Evolutionary conservation across 2,113 vertebrate genomes (phyloP).

Genomic region (Smithornis capensis): DNA sequence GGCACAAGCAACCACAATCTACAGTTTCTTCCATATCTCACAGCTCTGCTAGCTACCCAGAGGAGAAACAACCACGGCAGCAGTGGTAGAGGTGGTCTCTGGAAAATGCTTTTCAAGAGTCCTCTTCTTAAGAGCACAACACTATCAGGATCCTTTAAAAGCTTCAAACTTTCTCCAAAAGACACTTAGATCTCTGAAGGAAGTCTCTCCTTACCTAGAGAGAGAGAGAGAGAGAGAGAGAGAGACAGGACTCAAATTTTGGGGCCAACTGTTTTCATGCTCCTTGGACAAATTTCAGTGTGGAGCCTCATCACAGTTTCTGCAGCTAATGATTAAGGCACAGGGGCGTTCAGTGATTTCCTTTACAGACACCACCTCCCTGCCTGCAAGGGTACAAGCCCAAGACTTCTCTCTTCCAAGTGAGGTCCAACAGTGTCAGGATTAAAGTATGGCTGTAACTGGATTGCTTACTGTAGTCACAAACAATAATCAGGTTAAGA

Average conservation of each 20-base stretch:
- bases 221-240: not conserved
- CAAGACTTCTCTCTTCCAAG: not conserved
- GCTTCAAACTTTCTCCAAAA: not conserved
- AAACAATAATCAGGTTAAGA: slow-evolving; percentile 49
- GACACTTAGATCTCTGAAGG: not conserved
- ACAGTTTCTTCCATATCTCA: not conserved
- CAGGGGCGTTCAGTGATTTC: not conserved
- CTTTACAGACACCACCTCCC: not conserved
- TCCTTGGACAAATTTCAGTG: not conserved
- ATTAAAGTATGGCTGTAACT: slow-evolving; percentile 42
- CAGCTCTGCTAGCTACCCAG: not conserved
- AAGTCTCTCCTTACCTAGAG: not conserved
- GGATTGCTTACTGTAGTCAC: slow-evolving; percentile 24
- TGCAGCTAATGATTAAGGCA: not conserved
- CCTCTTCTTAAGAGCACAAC: not conserved
- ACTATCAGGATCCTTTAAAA: not conserved
- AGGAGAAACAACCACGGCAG: not conserved
- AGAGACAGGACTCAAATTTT: not conserved
- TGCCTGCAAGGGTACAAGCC: not conserved
- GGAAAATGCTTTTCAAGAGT: not conserved
- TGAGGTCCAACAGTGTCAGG: not conserved
- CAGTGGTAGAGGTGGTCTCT: not conserved
- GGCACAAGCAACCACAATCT: not conserved
- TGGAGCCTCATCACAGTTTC: not conserved
- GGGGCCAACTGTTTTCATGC: not conserved